Evolutionary conservation across 2,113 vertebrate genomes (phyloP).

Genomic region (Capricornis sumatraensis): DNA sequence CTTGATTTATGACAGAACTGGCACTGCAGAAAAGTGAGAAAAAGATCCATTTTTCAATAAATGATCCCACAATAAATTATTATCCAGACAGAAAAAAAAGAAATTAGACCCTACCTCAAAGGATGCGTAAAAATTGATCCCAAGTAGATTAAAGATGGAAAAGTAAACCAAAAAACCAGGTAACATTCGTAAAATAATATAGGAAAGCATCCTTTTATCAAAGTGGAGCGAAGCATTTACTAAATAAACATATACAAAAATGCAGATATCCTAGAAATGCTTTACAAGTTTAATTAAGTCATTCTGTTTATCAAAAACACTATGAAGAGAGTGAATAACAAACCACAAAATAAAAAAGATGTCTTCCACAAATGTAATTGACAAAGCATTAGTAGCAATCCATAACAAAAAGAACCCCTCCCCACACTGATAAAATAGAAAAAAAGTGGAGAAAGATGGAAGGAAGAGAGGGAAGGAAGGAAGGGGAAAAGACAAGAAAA

Average conservation of each 20-base stretch:
- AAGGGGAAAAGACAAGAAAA: neutral
- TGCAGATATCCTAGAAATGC: neutral
- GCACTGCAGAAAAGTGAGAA: neutral
- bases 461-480: neutral
- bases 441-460: neutral
- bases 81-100: neutral
- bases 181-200: neutral
- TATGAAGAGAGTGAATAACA: neutral
- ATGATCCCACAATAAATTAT: neutral
- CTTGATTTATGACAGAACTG: neutral
- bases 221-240: neutral
- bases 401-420: neutral
- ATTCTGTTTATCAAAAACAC: neutral
- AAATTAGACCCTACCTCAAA: neutral
- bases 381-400: neutral
- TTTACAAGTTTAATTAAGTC: neutral
- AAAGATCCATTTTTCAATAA: neutral
- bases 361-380: neutral
- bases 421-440: accelerated
- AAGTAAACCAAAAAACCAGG: neutral
- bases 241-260: neutral
- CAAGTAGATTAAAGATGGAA: neutral
- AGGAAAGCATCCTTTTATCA: neutral
- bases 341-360: neutral
- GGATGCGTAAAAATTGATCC: neutral